Evolutionary conservation across 2,888 invertebrate species (phyloP), one percentile per base, ranked within the genome.

Genomic region (Scaptomyza flava): DNA sequence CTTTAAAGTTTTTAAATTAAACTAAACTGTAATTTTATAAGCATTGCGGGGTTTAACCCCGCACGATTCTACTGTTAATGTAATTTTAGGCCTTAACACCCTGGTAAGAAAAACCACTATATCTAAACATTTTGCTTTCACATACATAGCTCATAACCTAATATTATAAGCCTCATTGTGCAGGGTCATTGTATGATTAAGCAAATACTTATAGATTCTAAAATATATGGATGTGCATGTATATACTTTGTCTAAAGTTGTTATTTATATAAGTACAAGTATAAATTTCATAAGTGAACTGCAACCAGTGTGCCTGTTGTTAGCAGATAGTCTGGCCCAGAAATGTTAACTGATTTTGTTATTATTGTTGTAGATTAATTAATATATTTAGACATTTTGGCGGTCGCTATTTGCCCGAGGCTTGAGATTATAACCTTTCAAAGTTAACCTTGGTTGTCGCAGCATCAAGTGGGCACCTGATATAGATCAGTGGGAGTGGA

Each of bases 401-500:
- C 87, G 81, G 81, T 64, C 85, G 68, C 61, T 48, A 61, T 77
- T 81, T 58, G 78, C 71, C 60, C 20, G 62, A 56, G 65, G 84
- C 60, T 46, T 41, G 47, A 59, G 78, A 41, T 9, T 9, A 65
- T 81, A 68, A 81, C 85, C 87, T 81, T 84, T 81, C 68, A 36
- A 72, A 66, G 68, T n/a, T 60, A 78, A 79, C 81, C 81, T 81
- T 81, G 85, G 45, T 41, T 27, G 33, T 23, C 52, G 41, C 45
- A 63, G 51, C 45, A 51, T 68, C 52, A 38, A 34, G 54, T 51
- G 20, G 65, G 38, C 75, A 73, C 66, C 77, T 62, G 81, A 81
- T 87, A 84, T 67, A 62, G 79, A 87, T 87, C 87, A 75, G 62
- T 74, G 64, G 87, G 81, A 75, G 87, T 81, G 81, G 81, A 65